A percentile compares a stretch with the other conserved stretches of the same genome.
These are phyloP conservation scores for Cephus rjabovi DNA, from an alignment of 2,888 invertebrate genomes.

Conservation along the genomic window DNA sequence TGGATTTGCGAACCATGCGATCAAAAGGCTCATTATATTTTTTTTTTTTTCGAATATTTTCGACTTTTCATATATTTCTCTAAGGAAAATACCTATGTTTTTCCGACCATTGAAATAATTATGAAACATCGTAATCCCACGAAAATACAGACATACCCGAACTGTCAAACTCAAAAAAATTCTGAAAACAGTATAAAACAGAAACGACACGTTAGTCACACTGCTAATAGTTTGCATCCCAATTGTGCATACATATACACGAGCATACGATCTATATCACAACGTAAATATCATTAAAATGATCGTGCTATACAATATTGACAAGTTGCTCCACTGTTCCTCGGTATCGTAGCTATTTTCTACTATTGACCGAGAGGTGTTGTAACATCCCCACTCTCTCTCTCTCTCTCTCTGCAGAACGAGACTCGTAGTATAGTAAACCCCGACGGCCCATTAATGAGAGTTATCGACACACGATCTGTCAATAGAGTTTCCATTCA, in stretches of 20 bases:
- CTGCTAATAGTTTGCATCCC: neutral
- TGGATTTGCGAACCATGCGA: neutral
- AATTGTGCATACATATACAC: neutral
- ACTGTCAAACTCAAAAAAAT: conserved; percentile 1
- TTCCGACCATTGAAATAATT: neutral
- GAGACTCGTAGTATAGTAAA: conserved; percentile 17
- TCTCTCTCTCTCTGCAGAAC: neutral
- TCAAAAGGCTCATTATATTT: neutral
- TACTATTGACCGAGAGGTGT: conserved; percentile 3
- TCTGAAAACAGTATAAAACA: neutral
- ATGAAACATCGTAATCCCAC: neutral
- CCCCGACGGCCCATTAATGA: conserved; percentile 46
- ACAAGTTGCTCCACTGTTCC: neutral
- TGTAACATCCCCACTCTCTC: neutral
- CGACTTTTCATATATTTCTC: neutral
- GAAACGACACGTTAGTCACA: neutral
- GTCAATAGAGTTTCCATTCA: conserved; percentile 58
- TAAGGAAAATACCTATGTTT: neutral
- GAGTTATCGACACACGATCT: conserved; percentile 54
- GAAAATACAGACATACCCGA: neutral
- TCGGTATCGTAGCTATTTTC: neutral
- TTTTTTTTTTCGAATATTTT: neutral
- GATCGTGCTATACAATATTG: neutral
- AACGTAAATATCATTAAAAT: neutral
- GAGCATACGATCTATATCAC: neutral